A percentile compares a stretch with the other conserved stretches of the same genome.
These are phyloP conservation scores for Cyprinodon tularosa DNA, from an alignment of 2,113 vertebrate species.

Conservation along the genomic window DNA sequence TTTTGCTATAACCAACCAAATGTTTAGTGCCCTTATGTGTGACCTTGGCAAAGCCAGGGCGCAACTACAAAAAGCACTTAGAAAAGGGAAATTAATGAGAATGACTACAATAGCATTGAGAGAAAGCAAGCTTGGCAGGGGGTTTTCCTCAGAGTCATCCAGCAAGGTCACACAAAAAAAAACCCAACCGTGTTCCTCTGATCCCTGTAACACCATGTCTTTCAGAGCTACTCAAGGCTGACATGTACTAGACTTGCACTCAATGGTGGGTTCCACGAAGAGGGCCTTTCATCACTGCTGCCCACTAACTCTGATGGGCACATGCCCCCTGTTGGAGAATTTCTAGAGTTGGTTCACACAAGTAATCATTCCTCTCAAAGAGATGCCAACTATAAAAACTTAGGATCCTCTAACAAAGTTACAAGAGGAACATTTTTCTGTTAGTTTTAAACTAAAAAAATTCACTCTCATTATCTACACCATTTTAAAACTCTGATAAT, in stretches of 20 bases:
- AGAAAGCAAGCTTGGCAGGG: constrained; percentile 58
- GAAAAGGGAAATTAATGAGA: constrained; percentile 72
- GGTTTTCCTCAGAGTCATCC: constrained; percentile 64
- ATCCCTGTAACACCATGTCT: not conserved
- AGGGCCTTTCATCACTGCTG: constrained; percentile 23
- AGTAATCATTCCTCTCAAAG: not conserved
- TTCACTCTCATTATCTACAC: too few species aligned
- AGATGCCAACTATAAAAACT: not conserved
- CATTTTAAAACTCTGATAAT: not conserved
- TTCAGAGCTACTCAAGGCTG: constrained; percentile 17
- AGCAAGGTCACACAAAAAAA: constrained; percentile 62
- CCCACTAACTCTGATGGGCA: constrained; percentile 19
- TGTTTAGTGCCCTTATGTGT: constrained; percentile 43
- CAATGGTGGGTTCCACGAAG: constrained; percentile 8
- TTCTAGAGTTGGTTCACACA: not conserved
- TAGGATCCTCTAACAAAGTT: not conserved
- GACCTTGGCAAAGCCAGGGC: constrained; percentile 67
- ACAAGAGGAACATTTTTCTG: not conserved
- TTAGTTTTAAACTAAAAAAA: not conserved
- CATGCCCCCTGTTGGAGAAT: constrained; percentile 63
- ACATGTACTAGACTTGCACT: not conserved
- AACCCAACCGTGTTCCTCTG: constrained; percentile 22
- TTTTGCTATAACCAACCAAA: constrained; percentile 37
- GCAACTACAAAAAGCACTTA: constrained; percentile 72
- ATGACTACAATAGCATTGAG: constrained; percentile 60